Conservation (phyloP, 2,888 invertebrate genomes). For the Subacronicta megacephala region DNA sequence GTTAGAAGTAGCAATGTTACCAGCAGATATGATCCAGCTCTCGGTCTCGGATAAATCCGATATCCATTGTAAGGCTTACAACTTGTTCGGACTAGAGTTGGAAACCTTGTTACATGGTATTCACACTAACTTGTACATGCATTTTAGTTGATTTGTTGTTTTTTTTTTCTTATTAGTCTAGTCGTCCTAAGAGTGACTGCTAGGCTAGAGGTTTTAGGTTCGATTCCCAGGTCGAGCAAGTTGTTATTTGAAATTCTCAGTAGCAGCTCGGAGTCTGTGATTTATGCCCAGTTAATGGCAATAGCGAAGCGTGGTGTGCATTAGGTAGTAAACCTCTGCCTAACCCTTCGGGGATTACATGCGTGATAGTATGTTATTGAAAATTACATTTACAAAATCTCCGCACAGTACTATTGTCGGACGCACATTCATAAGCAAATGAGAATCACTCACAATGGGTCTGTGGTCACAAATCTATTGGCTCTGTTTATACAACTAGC, state of each 20-base stretch:
- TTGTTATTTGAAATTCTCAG: too few relatives aligned
- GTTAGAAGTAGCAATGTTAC: constrained; percentile 22
- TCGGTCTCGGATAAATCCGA: constrained; percentile 39
- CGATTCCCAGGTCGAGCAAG: too few relatives aligned
- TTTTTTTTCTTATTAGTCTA: too few relatives aligned
- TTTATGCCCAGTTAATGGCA: too few relatives aligned
- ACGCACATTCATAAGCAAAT: constrained; percentile 60
- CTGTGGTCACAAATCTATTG: constrained; percentile 39
- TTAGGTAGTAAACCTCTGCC: too few relatives aligned
- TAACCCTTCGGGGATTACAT: too few relatives aligned
- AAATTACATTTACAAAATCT: neutral
- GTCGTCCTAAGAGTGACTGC: too few relatives aligned
- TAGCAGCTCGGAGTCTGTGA: too few relatives aligned
- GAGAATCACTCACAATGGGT: constrained; percentile 51
- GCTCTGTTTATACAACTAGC: constrained; percentile 36
- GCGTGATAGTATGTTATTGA: too few relatives aligned
- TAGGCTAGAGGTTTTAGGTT: too few relatives aligned
- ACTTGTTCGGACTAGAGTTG: constrained; percentile 33
- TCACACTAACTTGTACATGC: constrained; percentile 24
- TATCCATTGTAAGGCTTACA: constrained; percentile 43
- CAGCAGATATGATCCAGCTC: constrained; percentile 34
- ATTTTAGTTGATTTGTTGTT: constrained; percentile 4
- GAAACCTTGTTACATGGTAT: constrained; percentile 24
- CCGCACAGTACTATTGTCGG: neutral
- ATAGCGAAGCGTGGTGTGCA: too few relatives aligned